Evolutionary conservation across 1,140 invertebrate genomes (phyloP), one percentile per base, ranked within the genome.

Genomic region (Dolichoris vasculosae): DNA sequence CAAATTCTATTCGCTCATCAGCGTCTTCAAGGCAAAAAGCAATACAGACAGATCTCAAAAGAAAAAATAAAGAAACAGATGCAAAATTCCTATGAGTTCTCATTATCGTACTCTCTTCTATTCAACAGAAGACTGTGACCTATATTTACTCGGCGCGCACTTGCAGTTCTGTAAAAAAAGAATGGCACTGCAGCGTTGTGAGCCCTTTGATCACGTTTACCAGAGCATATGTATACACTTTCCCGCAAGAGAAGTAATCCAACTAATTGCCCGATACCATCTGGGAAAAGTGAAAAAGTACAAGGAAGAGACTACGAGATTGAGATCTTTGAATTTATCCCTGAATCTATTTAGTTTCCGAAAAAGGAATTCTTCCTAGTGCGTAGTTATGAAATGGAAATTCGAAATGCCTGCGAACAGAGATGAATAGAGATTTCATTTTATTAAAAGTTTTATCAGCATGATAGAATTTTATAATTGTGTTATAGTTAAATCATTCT

Each of bases 101-200:
- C 38, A 81, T 75, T 86, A 86, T 73, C 63, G 48, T 7, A 17
- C 4, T 32, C 1, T 40, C 38, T 26, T 81, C 76, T 83, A 87
- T 80, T 76, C 84, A 40, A 59, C 51, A 80, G 26, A 86, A 73
- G 59, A 59, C 32, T 7, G 40, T 86, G 87, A 85, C 87, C 85
- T 79, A 88, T 55, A 85, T 86, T 86, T 43, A 63, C 4, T 26
- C 26, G 73, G 43, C 40, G 43, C 11, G 26, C 32, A 17, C 40
- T 43, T 2, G 43, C 40, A 55, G 32, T 30, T 23, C 32, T 35
- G 51, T n/a, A 26, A 80, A 64, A 64, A 13, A 46, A 46, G 55
- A 43, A 64, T 30, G 38, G 2, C 59, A 17, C 1, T 13, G n/a
- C 23, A 26, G 55, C 23, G 69, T 32, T 38, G 73, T 11, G 71